Conservation (phyloP, 2,113 vertebrate species). For the Ariopsis seemanni region DNA sequence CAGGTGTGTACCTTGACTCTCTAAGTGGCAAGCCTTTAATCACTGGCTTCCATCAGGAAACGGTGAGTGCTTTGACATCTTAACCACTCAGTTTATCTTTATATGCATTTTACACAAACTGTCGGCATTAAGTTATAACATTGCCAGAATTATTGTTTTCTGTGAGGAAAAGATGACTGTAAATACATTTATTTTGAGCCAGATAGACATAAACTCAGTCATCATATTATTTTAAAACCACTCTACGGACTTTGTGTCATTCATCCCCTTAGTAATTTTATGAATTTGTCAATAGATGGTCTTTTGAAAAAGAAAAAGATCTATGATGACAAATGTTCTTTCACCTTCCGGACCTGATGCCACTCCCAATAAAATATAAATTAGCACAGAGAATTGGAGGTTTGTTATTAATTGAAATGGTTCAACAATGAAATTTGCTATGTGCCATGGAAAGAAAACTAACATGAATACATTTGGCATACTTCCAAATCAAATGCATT, state of each 20-base stretch:
- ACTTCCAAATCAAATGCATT: not conserved
- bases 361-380: not conserved
- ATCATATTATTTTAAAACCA: not conserved
- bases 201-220: not conserved
- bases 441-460: not conserved
- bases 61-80: conserved; percentile 29
- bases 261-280: not conserved
- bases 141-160: not conserved
- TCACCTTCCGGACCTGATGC: not conserved
- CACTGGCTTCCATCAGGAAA: not conserved
- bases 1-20: no score
- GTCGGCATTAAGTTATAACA: not conserved
- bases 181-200: not conserved
- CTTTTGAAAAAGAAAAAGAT: not conserved
- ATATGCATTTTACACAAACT: conserved; percentile 33
- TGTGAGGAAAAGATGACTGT: not conserved
- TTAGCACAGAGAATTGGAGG: not conserved
- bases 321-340: not conserved
- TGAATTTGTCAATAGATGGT: not conserved
- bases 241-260: not conserved
- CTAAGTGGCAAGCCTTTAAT: not conserved
- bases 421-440: not conserved
- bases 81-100: conserved; percentile 38
- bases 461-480: not conserved
- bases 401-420: not conserved